phyloP scores from a whole-genome alignment of 1,140 invertebrate species.

The Leptinotarsa lineolata region DNA sequence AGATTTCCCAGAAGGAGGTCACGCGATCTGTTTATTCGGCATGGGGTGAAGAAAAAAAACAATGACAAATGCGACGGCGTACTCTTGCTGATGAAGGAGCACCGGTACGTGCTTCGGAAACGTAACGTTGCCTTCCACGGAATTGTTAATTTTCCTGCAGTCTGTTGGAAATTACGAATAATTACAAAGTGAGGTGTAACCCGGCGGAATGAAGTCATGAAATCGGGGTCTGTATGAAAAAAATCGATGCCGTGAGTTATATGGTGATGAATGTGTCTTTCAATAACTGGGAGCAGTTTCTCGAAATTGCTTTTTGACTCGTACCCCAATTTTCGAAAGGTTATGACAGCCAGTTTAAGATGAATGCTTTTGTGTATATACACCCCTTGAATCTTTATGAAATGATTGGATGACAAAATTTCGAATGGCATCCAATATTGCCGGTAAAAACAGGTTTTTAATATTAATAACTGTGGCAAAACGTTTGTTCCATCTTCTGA shows the following conservation, averaged over 20 bases:
- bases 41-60: slow-evolving; percentile 13
- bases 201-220: neutral
- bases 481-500: no score
- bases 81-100: neutral
- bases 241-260: neutral
- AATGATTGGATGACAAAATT: no score
- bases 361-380: no score
- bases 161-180: neutral
- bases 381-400: no score
- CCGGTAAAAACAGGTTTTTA: no score
- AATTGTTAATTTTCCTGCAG: neutral
- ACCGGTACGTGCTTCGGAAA: neutral
- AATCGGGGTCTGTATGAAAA: neutral
- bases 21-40: neutral
- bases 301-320: no score
- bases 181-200: neutral
- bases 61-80: neutral
- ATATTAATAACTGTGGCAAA: no score
- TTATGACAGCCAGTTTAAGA: no score
- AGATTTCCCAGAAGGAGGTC: slow-evolving; percentile 18
- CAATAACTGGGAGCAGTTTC: no score
- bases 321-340: no score
- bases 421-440: no score
- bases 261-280: no score
- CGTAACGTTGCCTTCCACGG: neutral